Evolutionary conservation across 1,140 invertebrate species (phyloP).

Genomic region (Sminthurinus signatus): DNA sequence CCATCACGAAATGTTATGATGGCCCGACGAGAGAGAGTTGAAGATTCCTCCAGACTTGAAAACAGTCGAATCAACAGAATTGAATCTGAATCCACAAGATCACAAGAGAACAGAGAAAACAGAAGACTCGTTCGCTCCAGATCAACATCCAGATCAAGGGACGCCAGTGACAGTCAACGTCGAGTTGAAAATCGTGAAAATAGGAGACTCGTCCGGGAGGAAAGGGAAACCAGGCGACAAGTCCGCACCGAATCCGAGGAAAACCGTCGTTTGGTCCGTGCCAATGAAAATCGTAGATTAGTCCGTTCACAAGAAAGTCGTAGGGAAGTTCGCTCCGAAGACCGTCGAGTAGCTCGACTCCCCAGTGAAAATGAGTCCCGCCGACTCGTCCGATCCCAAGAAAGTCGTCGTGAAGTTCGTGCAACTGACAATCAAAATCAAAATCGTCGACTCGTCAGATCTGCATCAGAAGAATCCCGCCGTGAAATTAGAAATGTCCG

Average conservation of each 20-base stretch:
- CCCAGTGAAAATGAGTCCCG: not conserved
- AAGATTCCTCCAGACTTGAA: slow-evolving; percentile 6
- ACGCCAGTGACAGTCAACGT: no score
- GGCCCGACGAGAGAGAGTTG: not conserved
- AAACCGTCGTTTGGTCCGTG: slow-evolving; percentile 7
- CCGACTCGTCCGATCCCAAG: not conserved
- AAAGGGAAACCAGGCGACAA: slow-evolving; percentile 1
- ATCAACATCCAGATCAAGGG: slow-evolving; percentile 1
- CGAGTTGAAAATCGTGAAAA: slow-evolving; percentile 5
- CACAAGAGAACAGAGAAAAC: not conserved
- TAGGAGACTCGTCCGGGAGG: slow-evolving; percentile 2
- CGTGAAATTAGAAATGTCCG: slow-evolving; percentile 18
- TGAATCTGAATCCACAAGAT: not conserved
- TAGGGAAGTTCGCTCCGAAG: not conserved
- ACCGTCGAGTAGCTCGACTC: slow-evolving; percentile 6
- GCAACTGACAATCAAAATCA: not conserved
- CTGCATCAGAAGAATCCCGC: slow-evolving; percentile 1
- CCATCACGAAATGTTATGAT: not conserved
- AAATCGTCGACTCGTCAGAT: slow-evolving; percentile 21
- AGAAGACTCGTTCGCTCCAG: not conserved
- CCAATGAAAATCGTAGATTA: slow-evolving; percentile 10
- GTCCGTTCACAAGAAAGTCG: slow-evolving; percentile 19
- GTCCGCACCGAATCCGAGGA: slow-evolving; percentile 14
- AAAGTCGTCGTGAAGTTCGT: slow-evolving; percentile 9
- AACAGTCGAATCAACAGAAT: slow-evolving; percentile 20